Evolutionary conservation across 2,888 invertebrate genomes (phyloP).

Genomic region (Orthosia cruda): DNA sequence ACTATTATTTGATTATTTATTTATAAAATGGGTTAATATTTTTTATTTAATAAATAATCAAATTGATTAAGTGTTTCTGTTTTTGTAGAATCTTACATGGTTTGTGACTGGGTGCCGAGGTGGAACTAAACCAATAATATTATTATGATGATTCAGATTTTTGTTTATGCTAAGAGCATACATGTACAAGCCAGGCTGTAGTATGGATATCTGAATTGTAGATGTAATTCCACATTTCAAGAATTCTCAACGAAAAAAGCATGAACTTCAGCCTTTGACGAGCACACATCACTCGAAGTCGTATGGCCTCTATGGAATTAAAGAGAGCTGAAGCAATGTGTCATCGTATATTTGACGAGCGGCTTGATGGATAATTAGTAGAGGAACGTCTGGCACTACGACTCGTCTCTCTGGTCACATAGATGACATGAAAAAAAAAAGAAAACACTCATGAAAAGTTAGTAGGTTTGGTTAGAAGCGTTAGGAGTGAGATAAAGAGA

Average conservation of each 20-base stretch:
- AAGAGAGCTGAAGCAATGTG: neutral
- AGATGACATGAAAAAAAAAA: neutral
- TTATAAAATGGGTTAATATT: no score
- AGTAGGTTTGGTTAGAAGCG: neutral
- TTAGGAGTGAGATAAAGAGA: no score
- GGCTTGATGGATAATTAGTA: constrained; percentile 11
- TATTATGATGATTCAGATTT: neutral
- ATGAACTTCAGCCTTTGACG: neutral
- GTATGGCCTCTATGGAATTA: neutral
- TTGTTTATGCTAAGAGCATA: neutral
- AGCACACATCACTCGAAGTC: neutral
- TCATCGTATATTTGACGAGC: constrained; percentile 8
- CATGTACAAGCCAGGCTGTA: neutral
- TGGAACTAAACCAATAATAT: no score
- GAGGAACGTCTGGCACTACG: neutral
- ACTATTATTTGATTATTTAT: no score
- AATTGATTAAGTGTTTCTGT: no score
- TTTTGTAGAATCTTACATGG: no score
- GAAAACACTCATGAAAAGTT: neutral
- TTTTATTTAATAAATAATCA: no score
- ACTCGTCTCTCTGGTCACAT: neutral
- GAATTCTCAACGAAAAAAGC: neutral
- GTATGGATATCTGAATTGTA: no score
- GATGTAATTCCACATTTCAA: neutral
- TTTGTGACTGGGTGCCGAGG: no score